These are phyloP conservation scores for Fregetta grallaria DNA, from an alignment of 2,113 vertebrate species.

Conservation along the genomic window DNA sequence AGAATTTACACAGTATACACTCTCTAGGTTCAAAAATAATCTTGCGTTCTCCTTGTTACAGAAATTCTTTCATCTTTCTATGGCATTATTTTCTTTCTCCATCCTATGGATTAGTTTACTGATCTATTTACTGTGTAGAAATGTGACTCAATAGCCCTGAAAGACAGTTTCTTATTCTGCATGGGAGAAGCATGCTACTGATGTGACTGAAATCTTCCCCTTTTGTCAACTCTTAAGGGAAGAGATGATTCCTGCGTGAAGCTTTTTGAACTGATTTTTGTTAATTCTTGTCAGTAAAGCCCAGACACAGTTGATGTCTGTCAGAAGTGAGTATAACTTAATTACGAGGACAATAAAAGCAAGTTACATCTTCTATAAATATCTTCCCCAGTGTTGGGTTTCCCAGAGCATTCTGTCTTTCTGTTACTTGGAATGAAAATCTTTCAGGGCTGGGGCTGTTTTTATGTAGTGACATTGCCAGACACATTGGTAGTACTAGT, in stretches of 20 bases:
- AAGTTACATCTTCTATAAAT: neutral
- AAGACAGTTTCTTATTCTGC: neutral
- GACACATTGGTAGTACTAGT: neutral
- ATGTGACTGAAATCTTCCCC: neutral
- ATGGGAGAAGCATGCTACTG: neutral
- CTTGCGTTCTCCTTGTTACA: neutral
- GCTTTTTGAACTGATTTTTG: neutral
- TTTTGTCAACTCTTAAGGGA: neutral
- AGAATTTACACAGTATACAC: neutral
- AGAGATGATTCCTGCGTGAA: neutral
- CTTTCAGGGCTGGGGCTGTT: neutral
- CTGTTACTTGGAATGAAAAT: neutral
- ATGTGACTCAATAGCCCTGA: neutral
- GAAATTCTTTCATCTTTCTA: neutral
- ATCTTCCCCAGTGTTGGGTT: neutral
- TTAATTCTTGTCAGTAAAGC: neutral
- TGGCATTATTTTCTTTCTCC: neutral
- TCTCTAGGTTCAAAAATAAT: neutral
- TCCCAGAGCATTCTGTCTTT: neutral
- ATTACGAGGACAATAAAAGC: neutral
- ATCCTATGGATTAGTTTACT: neutral
- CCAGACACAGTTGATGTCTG: neutral
- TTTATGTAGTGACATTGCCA: neutral
- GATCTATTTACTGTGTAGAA: neutral
- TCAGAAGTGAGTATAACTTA: neutral